phyloP scores from a whole-genome alignment of 2,113 vertebrate genomes.

The Lontra canadensis region DNA sequence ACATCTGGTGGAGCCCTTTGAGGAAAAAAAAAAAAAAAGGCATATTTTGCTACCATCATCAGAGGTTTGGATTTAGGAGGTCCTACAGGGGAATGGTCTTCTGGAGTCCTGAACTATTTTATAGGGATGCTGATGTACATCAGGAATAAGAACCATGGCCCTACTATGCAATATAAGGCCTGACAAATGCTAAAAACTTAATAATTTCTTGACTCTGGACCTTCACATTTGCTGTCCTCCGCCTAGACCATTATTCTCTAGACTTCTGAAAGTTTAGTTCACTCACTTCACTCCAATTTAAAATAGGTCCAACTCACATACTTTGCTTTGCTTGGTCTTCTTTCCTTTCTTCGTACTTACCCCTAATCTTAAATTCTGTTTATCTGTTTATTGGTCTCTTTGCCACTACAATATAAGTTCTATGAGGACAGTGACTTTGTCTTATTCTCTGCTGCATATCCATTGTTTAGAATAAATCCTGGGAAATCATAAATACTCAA shows the following conservation, averaged over 20 bases:
- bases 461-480: not conserved
- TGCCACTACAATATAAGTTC: not conserved
- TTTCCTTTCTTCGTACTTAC: not conserved
- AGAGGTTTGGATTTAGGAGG: not conserved
- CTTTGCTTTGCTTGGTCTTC: not conserved
- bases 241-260: not conserved
- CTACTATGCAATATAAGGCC: not conserved
- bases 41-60: not conserved
- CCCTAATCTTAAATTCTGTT: not conserved
- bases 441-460: not conserved
- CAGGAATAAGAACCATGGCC: not conserved
- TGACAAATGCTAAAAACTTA: not conserved
- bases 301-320: not conserved
- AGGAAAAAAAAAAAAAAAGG: not conserved
- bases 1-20: not conserved
- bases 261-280: not conserved
- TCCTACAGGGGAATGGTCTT: not conserved
- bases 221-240: not conserved
- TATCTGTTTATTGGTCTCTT: constrained; percentile 2
- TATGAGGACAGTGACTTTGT: not conserved
- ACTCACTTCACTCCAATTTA: not conserved
- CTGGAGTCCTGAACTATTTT: not conserved
- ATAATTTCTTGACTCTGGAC: not conserved
- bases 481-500: not conserved
- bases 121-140: not conserved